Evolutionary conservation across 2,797 vertebrate genomes (phyloP), one percentile per base, ranked within the genome.

Genomic region (Leptatherina wallacei): DNA sequence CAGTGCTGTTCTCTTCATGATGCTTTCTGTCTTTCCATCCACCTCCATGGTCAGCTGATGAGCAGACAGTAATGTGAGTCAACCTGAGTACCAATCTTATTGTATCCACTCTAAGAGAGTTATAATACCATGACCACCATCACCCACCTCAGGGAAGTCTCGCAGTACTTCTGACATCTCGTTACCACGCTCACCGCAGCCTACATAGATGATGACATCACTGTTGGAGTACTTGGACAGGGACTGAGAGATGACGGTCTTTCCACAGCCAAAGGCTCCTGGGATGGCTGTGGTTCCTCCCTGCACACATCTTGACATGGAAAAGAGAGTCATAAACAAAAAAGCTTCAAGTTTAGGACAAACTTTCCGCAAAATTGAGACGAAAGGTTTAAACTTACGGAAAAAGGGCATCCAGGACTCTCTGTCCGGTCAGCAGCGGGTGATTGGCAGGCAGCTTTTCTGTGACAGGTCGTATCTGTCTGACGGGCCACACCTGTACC

Each of bases 111-210:
- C 11, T 16, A 2, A 2, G 22, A 1, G 13, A 4, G n/a, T 32
- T 10, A 8, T n/a, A 22, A 10, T 22, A 32, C 16, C 11, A 36
- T 5, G 2, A 12, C 10, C 72, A 61, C 6, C 1, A 0, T 59
- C 12, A 73, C 89, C 35, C 42, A 95, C 94, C 93, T 95, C 94
- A 0, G 94, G 94, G 83, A 95, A 95, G 79, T 99, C 97, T 82
- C 97, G 90, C 79, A 99, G 94, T 70, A 99, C 98, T 96, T 99
- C 98, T 56, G 98, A 98, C 98, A 99, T 99, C 92, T 99, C 98
- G 40, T 99, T 99, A 69, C 98, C 98, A 90, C 98, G 95, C 91
- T 99, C 98, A 67, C 98, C 98, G 36, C 98, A 99, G 82, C 98
- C 98, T 10, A 99, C 98, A 7, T 99, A 99, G 89, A 99, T 91